Base-by-base conservation (phyloP, 2,113 vertebrate genomes). In the Heterocephalus glaber region DNA sequence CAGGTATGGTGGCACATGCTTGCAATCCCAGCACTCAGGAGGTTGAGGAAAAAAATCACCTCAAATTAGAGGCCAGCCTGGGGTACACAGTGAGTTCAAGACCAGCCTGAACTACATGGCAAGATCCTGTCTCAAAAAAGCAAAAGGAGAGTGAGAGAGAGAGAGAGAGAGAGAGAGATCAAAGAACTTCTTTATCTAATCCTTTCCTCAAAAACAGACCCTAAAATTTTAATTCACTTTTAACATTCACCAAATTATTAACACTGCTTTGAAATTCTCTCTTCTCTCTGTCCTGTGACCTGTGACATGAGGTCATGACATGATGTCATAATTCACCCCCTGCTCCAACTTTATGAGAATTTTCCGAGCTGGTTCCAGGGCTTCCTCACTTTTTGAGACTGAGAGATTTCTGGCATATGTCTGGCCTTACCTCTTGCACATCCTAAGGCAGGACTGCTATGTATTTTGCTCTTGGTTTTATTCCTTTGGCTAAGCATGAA, bases 271-370 rank as follows among this genome's bases (percentile, higher is more conserved):
- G 14, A 30, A 63, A 56, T 72, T 60, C 94, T 93, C 47, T 72
- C 6, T 84, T 80, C 41, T 77, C 14, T 87, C 35, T 44, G 49
- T 65, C 81, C 79, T 86, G 65, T 85, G 72, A 80, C 82, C 60
- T 94, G 33, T 92, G 89, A 65, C 60, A 65, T 93, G 86, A 95
- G 76, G 44, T 96, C 96, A 93, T 14, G 22, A 65, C 2, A 16
- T 93, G 97, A 96, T 92, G 95, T 97, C 97, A 97, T 82, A 97
- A 94, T 97, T 60, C 41, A 97, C 13, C 49, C 28, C 33, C 89
- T 84, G 63, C 63, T 95, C 61, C 1, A 12, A 82, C 81, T 91
- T 76, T 66, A 83, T 89, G 84, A 95, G 76, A 96, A 74, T 92
- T 87, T 92, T 54, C 33, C 1, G 24, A 83, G 60, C 54, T 82